Evolutionary conservation across 2,113 vertebrate genomes (phyloP).

Genomic region (Cyprinodon brontotheroides): DNA sequence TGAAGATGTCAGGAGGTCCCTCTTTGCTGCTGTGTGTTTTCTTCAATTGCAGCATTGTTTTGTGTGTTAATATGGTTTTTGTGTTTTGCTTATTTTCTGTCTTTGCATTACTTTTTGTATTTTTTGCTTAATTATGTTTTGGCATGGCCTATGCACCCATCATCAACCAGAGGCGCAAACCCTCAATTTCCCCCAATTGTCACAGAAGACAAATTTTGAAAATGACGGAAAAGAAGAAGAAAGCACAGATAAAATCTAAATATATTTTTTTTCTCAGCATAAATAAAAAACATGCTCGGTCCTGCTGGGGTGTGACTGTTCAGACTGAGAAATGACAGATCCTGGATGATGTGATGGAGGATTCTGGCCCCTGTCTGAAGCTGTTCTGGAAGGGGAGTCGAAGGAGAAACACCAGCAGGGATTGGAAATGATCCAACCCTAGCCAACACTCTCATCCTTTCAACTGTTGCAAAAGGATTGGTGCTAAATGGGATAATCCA

Average conservation of each 20-base stretch:
- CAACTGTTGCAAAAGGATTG: conserved; percentile 80
- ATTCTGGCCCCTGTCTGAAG: conserved; percentile 42
- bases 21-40: no score
- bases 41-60: no score
- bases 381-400: conserved; percentile 51
- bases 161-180: no score
- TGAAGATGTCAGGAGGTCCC: no score
- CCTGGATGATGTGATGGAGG: conserved; percentile 53
- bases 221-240: conserved; percentile 23
- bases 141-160: no score
- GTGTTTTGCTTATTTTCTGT: no score
- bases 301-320: conserved; percentile 49
- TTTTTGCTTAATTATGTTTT: no score
- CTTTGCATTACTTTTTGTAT: no score
- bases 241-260: conserved; percentile 45
- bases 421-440: conserved; percentile 72
- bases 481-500: conserved; percentile 78
- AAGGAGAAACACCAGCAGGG: conserved; percentile 58
- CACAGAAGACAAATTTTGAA: conserved; percentile 16
- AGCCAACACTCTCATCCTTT: conserved; percentile 72
- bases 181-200: conserved; percentile 5
- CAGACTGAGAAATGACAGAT: conserved; percentile 40
- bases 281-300: conserved; percentile 36
- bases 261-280: conserved; percentile 25
- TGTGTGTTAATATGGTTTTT: no score